phyloP scores from a whole-genome alignment of 92 coral and sea anemone species.

The Paragorgia papillata region DNA sequence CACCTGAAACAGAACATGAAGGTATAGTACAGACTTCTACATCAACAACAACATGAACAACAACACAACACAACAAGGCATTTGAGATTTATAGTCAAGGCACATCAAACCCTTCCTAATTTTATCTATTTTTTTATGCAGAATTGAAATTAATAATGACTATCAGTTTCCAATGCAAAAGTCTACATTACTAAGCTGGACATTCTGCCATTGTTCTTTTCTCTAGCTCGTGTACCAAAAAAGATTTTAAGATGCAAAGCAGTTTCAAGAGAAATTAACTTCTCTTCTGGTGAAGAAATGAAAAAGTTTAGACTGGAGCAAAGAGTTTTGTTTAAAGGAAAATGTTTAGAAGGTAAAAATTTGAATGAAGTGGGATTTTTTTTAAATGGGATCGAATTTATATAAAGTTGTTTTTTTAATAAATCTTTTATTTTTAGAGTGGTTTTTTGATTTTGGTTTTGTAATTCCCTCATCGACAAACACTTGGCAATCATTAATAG shows the following conservation, averaged over 20 bases:
- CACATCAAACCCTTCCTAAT: too few species aligned
- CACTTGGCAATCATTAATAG: constrained; percentile 99
- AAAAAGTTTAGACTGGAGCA: constrained; percentile 97
- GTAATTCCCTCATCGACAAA: constrained; percentile 98
- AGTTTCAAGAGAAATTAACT: constrained; percentile 93
- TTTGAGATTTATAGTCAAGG: too few species aligned
- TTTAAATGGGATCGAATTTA: too few species aligned
- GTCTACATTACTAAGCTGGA: too few species aligned
- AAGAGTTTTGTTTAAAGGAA: constrained; percentile 95
- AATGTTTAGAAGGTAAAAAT: constrained; percentile 95
- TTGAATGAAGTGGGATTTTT: too few species aligned
- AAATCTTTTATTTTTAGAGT: constrained; percentile 63
- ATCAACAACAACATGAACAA: too few species aligned
- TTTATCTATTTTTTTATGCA: too few species aligned
- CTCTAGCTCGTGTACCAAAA: constrained; percentile 94
- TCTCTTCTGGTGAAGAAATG: constrained; percentile 98
- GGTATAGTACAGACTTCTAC: constrained; percentile 65
- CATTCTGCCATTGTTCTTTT: too few species aligned
- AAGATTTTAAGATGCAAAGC: constrained; percentile 98
- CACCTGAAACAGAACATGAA: constrained; percentile 92
- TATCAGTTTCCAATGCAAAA: too few species aligned
- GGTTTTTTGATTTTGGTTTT: constrained; percentile 99
- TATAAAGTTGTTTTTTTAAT: too few species aligned
- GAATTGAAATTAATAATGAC: too few species aligned
- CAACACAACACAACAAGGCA: too few species aligned